Evolutionary conservation across 2,113 vertebrate species (phyloP), one percentile per base, ranked within the genome.

Genomic region (Sminthopsis crassicaudata): DNA sequence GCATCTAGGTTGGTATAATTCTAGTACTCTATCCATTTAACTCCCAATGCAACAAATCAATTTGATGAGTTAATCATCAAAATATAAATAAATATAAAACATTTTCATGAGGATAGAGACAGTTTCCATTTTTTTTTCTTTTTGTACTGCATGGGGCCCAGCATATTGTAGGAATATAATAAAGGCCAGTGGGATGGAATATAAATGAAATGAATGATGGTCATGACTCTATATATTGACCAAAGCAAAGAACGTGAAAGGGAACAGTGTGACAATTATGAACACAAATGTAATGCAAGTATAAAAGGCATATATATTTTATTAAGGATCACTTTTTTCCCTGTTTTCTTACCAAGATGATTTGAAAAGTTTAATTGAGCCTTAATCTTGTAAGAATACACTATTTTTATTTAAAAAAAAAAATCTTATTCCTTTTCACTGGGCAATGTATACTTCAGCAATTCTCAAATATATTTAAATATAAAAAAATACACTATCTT

Each of bases 371-470:
- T 60, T 95, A 92, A 91, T 89, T 91, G 48, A 84, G 7, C 10
- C 88, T 96, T 90, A 91, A 90, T 51, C 0, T 67, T 2, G 84
- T 67, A 4, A 27, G 16, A 2, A 55, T 95, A 88, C 14, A 0
- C 50, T 90, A 93, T 26, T 36, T 54, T 91, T 57, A 91, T 90
- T 94, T 89, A 67, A 90, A 46, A 88, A 90, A 46, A 88, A 67
- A 89, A 90, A 60, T 91, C 30, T 23, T 92, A 60, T 60, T 2
- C 1, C 90, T n/a, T 93, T 91, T 91, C 55, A 88, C 26, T 48
- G 57, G 48, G 3, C 25, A 95, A 52, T 93, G 48, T 84, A 52
- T 92, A 30, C 50, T 90, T 67, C 12, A 91, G 9, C 5, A 50
- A 91, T 92, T 27, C 11, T 55, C 25, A 96, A 27, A 0, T 55